A percentile compares a stretch with the other conserved stretches of the same genome.
phyloP scores from a whole-genome alignment of 2,888 invertebrate genomes.

The Caprella mutica region DNA sequence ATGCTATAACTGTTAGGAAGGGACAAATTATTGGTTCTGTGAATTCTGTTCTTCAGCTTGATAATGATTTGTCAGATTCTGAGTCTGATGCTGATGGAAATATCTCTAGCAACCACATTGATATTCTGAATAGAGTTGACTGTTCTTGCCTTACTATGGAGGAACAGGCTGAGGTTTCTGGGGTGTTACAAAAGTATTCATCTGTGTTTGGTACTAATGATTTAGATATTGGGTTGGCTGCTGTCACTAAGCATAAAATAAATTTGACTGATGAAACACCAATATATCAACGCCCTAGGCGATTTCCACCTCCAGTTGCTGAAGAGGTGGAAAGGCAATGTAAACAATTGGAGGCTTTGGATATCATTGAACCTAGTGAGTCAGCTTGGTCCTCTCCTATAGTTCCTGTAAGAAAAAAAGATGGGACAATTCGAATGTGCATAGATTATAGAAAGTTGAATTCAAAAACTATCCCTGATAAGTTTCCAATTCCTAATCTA shows the following conservation, averaged over 20 bases:
- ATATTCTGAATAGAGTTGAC: too few species aligned
- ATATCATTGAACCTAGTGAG: background rate
- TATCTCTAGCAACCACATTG: too few species aligned
- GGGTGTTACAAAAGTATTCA: too few species aligned
- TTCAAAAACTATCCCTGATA: background rate
- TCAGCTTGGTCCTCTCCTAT: background rate
- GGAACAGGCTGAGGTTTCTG: too few species aligned
- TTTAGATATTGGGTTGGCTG: background rate
- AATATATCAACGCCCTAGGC: conserved; percentile 4
- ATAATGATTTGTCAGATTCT: too few species aligned
- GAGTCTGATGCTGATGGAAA: too few species aligned
- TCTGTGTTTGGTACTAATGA: conserved; percentile 4
- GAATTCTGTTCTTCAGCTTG: too few species aligned
- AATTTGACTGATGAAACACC: background rate
- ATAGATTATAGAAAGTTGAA: background rate
- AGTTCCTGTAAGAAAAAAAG: conserved; percentile 4
- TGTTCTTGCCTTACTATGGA: too few species aligned
- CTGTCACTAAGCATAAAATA: background rate
- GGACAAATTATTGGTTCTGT: too few species aligned
- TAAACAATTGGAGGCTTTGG: background rate
- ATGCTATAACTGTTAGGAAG: too few species aligned
- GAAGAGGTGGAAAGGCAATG: background rate
- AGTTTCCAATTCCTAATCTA: conserved; percentile 1
- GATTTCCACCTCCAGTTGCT: background rate
- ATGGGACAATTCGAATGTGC: background rate